Base-by-base conservation (phyloP, 2,888 invertebrate species). In the Cepaea hortensis region DNA sequence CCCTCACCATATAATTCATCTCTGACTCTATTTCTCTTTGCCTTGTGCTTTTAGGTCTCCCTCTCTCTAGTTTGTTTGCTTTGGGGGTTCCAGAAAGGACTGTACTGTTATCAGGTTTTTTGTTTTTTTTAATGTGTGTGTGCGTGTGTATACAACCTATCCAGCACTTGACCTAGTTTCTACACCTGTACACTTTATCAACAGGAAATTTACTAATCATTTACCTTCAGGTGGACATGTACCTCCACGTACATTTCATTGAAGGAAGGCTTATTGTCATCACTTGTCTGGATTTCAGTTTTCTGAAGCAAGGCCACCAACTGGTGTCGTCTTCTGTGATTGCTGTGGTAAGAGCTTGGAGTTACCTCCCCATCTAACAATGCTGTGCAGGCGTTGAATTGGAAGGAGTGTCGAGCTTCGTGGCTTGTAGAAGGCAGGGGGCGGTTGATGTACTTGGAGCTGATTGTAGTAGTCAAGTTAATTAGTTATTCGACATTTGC, bases 381-480 rank as follows among this genome's bases (percentile, higher is more conserved):
- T 11, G 91, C 90, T 3, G 90, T 89, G 73, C 91, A 90, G 50
- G 90, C 88, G 65, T 90, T 91, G 84, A 92, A 92, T 88, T 92
- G 92, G 82, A 92, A 92, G 6, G 92, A 92, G 86, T 92, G 92
- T 0, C 92, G 87, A 20, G 91, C 91, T 62, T 91, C 92, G 85
- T 92, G 91, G 50, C 90, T 90, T 13, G 89, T 90, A 0, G 81
- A 73, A 11, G 92, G 91, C 11, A 91, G 85, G 11, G 91, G 91
- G n/a, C 91, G 87, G 88, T 92, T 90, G 73, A 92, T 92, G 81
- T 92, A 92, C 86, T 90, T 90, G 4, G 91, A 91, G 7, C 87
- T 87, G 73, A 23, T 79, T 62, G 55, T 62, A 50, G 46, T 35
- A 62, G 62, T 35, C 23, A 15, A 23, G 9, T 20, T 15, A 76